phyloP scores from a whole-genome alignment of 2,888 invertebrate species.

The Urechis unicinctus region DNA sequence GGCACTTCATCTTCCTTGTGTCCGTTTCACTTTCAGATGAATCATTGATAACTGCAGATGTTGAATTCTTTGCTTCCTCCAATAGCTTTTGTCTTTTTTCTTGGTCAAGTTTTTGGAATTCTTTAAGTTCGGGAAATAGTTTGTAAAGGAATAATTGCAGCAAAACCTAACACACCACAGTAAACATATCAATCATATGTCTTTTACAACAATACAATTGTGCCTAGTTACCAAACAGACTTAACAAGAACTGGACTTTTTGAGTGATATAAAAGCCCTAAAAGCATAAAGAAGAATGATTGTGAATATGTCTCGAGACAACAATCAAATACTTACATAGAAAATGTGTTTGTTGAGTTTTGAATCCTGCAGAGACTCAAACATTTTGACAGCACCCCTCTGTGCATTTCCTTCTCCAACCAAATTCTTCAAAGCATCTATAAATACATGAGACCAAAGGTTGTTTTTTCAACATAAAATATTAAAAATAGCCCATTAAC shows the following conservation, averaged over 20 bases:
- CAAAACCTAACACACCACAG: neutral
- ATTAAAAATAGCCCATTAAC: too few relatives aligned
- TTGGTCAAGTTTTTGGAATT: neutral
- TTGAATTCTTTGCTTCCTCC: too few relatives aligned
- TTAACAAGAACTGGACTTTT: too few relatives aligned
- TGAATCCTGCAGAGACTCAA: slow-evolving; percentile 77
- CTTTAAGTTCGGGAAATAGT: neutral
- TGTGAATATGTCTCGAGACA: neutral
- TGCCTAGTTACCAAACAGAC: too few relatives aligned
- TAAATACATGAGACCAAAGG: too few relatives aligned
- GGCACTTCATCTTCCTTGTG: neutral
- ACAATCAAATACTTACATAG: slow-evolving; percentile 65
- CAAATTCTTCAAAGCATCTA: slow-evolving; percentile 73
- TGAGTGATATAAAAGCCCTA: too few relatives aligned
- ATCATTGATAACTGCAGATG: too few relatives aligned
- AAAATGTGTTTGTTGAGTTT: slow-evolving; percentile 83
- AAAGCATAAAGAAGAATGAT: too few relatives aligned
- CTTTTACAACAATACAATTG: too few relatives aligned
- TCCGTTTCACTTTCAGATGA: neutral
- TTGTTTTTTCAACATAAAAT: too few relatives aligned
- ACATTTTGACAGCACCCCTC: slow-evolving; percentile 77
- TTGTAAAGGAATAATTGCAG: neutral
- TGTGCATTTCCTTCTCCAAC: slow-evolving; percentile 80
- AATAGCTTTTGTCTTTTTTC: neutral
- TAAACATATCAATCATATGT: too few relatives aligned